Evolutionary conservation across 2,113 vertebrate species (phyloP), one percentile per base, ranked within the genome.

Genomic region (Dromaius novaehollandiae): DNA sequence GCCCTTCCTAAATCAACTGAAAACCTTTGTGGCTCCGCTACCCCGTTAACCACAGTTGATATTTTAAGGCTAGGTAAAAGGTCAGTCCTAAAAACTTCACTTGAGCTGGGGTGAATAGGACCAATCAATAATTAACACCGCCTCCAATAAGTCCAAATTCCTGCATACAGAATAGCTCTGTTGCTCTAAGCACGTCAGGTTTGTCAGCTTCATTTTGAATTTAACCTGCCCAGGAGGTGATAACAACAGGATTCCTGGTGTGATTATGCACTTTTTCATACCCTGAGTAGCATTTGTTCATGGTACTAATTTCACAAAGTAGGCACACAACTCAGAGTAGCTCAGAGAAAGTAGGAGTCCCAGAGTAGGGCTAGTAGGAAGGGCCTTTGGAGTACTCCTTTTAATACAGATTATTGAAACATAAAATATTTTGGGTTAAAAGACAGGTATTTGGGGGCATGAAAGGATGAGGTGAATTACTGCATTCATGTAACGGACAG

Each of bases 101-200:
- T 75, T 77, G 50, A 90, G 65, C 66, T 38, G 70, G 51, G 28
- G 20, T 4, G 3, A 93, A 81, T 44, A 65, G 8, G 7, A 94
- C 84, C 70, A 86, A 95, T 96, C 95, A 97, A 95, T 97, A 93
- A 98, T 93, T 97, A 97, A 97, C 86, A 70, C n/a, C 53, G 24
- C 42, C 34, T 82, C 78, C 65, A 11, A 0, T 53, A 78, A 94
- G 75, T 95, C n/a, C 86, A 91, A 95, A 96, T 96, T 97, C 90
- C 88, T 93, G 70, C 64, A 60, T 9, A 40, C 38, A 63, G 32
- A 76, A 80, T 3, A 34, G 16, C 71, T 79, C 70, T 65, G 15
- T 51, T 93, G 73, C 81, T 92, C 69, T 56, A 38, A 86, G 88
- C 36, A 25, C 2, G 0, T 68, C 40, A 76, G 44, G 46, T 22